phyloP scores from a whole-genome alignment of 1,140 invertebrate species.

The Melanaphis sacchari region DNA sequence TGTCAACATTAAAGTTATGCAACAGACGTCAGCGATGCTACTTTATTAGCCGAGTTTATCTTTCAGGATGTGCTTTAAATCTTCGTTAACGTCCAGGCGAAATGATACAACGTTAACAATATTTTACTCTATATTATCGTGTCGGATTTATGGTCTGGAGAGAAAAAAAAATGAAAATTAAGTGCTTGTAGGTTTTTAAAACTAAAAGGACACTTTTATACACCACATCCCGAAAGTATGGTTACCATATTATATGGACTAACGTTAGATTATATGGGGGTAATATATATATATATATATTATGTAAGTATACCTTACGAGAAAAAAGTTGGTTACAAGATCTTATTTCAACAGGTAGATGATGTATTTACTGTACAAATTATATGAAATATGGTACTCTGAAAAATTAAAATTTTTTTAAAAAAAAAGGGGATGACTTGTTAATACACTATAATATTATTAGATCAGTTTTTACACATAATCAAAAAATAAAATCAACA shows the following conservation, averaged over 20 bases:
- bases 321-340: neutral
- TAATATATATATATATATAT: neutral
- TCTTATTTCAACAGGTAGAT: constrained; percentile 1
- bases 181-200: constrained; percentile 8
- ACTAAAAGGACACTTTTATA: constrained; percentile 11
- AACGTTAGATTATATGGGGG: neutral
- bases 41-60: constrained; percentile 56
- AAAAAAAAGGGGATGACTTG: no score
- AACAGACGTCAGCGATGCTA: constrained; percentile 48
- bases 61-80: constrained; percentile 55
- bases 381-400: neutral
- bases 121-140: constrained; percentile 41
- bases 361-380: neutral
- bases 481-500: neutral
- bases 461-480: no score
- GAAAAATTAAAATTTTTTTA: neutral
- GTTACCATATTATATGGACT: neutral
- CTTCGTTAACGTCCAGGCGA: constrained; percentile 47
- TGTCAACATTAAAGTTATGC: constrained; percentile 57
- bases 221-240: neutral
- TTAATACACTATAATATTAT: neutral
- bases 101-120: constrained; percentile 54
- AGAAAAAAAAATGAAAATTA: constrained; percentile 51
- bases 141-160: constrained; percentile 29
- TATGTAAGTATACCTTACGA: neutral